Conservation (phyloP, 2,113 vertebrate genomes). For the Alouatta palliata region DNA sequence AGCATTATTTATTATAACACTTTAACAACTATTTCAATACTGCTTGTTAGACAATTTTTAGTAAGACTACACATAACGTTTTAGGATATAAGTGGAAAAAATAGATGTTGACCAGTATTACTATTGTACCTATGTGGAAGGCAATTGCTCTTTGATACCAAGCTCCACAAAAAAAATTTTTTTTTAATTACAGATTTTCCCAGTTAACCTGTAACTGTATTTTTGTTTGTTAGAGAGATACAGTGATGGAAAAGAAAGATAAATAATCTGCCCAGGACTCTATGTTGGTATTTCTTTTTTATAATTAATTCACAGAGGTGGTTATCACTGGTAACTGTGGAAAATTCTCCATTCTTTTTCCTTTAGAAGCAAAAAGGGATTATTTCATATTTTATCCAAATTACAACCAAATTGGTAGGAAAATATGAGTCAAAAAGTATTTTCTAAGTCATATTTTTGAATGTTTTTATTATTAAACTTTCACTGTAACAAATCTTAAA, state of each 20-base stretch:
- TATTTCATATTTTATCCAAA: neutral
- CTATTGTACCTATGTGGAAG: neutral
- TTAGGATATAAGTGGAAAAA: neutral
- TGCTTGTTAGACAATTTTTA: neutral
- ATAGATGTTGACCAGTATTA: neutral
- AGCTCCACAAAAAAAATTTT: neutral
- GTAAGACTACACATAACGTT: neutral
- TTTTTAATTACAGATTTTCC: neutral
- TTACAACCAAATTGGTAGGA: neutral
- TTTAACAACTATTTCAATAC: neutral
- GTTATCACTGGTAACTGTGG: neutral
- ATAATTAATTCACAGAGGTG: neutral
- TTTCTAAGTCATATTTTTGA: neutral
- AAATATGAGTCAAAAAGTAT: neutral
- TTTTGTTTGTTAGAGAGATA: neutral
- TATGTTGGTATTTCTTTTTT: neutral
- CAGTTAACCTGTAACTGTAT: neutral
- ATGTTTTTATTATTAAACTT: neutral
- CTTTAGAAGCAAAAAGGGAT: neutral
- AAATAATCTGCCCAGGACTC: neutral
- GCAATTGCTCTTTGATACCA: neutral
- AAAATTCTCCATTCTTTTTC: neutral
- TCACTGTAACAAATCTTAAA: neutral
- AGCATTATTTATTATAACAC: neutral
- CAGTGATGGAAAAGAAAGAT: neutral